Conservation (phyloP, 2,797 vertebrate genomes). For the Paramormyrops hopkinsi region DNA sequence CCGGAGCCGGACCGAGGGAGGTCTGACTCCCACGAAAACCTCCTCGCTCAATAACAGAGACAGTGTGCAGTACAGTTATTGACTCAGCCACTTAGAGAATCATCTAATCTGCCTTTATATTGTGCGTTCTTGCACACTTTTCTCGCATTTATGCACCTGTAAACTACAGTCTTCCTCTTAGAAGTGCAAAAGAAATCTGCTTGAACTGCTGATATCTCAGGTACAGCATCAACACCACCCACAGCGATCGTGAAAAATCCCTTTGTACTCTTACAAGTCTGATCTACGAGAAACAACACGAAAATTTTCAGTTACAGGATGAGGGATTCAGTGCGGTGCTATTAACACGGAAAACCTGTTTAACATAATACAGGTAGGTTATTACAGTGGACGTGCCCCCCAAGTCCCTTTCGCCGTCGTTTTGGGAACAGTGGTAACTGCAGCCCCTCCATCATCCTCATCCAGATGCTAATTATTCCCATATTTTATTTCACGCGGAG, state of each 20-base stretch:
- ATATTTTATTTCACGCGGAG: neutral
- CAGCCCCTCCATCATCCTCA: neutral
- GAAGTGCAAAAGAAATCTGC: neutral
- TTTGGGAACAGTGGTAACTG: neutral
- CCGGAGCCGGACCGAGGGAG: neutral
- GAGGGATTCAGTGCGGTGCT: neutral
- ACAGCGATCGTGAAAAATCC: neutral
- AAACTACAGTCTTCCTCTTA: neutral
- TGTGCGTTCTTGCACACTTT: neutral
- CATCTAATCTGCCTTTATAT: neutral
- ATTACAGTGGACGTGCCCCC: neutral
- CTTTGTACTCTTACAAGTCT: neutral
- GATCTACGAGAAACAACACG: neutral
- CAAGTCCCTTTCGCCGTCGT: neutral
- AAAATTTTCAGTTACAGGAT: neutral
- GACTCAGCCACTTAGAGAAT: neutral
- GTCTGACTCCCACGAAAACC: neutral
- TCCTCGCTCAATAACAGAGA: neutral
- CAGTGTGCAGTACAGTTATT: neutral
- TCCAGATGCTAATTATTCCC: neutral
- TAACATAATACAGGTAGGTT: neutral
- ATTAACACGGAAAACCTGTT: neutral
- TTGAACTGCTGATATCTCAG: neutral
- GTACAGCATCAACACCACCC: neutral
- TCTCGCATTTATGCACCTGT: neutral